Conservation (phyloP, 1,140 invertebrate species). For the Trachelipus rathkii region DNA sequence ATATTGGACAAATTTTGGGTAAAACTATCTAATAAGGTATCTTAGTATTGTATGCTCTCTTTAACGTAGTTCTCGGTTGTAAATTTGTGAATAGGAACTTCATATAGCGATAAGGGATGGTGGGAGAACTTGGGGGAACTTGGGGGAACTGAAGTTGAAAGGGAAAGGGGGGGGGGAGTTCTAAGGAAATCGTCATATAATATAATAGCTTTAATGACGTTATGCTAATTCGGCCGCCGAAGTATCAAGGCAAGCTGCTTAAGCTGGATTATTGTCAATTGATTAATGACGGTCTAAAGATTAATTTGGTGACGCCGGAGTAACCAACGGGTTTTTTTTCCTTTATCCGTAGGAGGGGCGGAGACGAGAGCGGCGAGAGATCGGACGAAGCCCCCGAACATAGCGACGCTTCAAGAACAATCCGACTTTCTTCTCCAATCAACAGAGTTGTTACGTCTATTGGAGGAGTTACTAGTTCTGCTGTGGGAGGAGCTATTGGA, state of each 20-base stretch:
- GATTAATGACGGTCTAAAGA: not conserved
- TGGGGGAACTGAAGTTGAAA: too few relatives aligned
- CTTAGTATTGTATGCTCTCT: too few relatives aligned
- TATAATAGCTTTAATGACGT: constrained; percentile 3
- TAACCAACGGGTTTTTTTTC: constrained; percentile 6
- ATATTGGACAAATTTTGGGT: not conserved
- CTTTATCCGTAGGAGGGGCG: constrained; percentile 27
- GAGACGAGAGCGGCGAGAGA: constrained; percentile 28
- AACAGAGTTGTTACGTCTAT: constrained; percentile 41
- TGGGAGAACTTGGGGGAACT: too few relatives aligned
- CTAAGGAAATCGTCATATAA: not conserved
- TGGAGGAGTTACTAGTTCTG: constrained; percentile 6
- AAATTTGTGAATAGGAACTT: too few relatives aligned
- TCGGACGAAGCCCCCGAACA: constrained; percentile 29
- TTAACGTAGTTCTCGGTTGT: too few relatives aligned
- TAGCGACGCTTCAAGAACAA: constrained; percentile 37
- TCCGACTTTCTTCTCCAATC: constrained; percentile 42
- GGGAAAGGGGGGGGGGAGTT: too few relatives aligned
- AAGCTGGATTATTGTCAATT: not conserved
- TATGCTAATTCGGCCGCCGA: constrained; percentile 10
- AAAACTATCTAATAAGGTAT: too few relatives aligned
- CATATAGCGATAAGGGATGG: too few relatives aligned
- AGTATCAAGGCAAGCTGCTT: not conserved
- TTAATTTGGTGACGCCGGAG: not conserved
- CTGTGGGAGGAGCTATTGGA: constrained; percentile 35